Evolutionary conservation across 2,113 vertebrate species (phyloP).

Genomic region (Malurus cyaneus): DNA sequence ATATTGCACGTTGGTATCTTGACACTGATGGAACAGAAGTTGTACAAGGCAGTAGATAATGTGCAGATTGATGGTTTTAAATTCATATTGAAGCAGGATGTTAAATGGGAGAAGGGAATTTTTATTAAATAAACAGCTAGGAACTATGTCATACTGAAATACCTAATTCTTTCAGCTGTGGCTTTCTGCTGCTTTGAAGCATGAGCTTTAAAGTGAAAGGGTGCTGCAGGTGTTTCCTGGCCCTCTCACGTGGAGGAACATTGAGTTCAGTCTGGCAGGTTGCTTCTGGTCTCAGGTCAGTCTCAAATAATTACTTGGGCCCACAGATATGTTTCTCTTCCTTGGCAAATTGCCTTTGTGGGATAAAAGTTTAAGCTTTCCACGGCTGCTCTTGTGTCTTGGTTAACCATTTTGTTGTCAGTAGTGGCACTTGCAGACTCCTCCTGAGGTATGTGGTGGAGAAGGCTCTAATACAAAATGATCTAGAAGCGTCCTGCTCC

Average conservation of each 20-base stretch:
- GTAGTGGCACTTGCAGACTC: neutral
- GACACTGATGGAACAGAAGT: neutral
- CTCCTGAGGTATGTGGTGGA: neutral
- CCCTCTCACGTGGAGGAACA: neutral
- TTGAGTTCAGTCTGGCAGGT: neutral
- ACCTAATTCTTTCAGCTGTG: neutral
- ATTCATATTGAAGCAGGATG: neutral
- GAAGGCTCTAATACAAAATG: neutral
- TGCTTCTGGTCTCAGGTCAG: neutral
- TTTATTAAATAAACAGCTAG: neutral
- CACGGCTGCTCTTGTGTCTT: neutral
- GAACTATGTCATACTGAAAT: neutral
- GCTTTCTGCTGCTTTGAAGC: neutral
- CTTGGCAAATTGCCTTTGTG: neutral
- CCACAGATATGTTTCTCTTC: neutral
- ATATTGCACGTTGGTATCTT: neutral
- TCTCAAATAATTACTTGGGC: neutral
- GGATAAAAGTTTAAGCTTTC: neutral
- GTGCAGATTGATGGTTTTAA: neutral
- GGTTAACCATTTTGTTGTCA: neutral
- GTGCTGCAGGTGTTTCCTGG: neutral
- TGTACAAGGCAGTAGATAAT: neutral
- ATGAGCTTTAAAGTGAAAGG: neutral
- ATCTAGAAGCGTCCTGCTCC: neutral
- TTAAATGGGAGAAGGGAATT: neutral